Percentiles rank a stretch among this genome's conserved stretches.
These are phyloP conservation scores for Labia minor DNA, from an alignment of 2,888 invertebrate species.

Conservation along the genomic window DNA sequence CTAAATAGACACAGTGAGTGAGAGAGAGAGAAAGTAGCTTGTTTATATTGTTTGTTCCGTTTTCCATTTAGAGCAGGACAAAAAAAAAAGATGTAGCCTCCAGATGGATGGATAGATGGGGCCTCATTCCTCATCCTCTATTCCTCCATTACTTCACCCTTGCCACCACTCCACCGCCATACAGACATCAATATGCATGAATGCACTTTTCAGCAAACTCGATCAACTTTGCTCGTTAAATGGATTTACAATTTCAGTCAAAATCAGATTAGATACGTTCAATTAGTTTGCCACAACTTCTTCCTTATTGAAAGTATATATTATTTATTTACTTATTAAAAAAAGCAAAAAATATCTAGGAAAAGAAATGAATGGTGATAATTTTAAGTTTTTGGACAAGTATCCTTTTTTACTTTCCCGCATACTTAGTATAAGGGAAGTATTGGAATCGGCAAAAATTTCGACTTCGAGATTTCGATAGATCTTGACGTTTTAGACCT, in stretches of 20 bases:
- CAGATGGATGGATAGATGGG: not conserved
- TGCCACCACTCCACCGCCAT: not conserved
- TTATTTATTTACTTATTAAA: too few relatives aligned
- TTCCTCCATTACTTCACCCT: too few relatives aligned
- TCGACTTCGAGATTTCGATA: too few relatives aligned
- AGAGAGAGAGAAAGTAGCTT: not conserved
- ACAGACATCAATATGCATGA: slow-evolving; percentile 7
- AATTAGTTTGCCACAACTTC: not conserved
- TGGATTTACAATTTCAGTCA: not conserved
- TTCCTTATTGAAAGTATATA: too few relatives aligned
- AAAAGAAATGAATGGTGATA: too few relatives aligned
- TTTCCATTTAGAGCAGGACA: not conserved
- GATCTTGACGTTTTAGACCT: too few relatives aligned
- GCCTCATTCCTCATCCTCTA: too few relatives aligned
- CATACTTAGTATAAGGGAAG: too few relatives aligned
- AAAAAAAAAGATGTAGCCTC: not conserved
- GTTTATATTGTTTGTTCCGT: slow-evolving; percentile 2
- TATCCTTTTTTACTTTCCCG: too few relatives aligned
- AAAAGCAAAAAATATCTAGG: too few relatives aligned
- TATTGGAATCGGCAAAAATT: too few relatives aligned
- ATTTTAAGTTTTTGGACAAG: too few relatives aligned
- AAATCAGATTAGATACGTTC: slow-evolving; percentile 8
- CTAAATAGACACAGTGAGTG: not conserved
- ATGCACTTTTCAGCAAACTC: not conserved
- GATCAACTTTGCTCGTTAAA: not conserved